phyloP scores from a whole-genome alignment of 2,888 invertebrate genomes.

The Arge pagana region DNA sequence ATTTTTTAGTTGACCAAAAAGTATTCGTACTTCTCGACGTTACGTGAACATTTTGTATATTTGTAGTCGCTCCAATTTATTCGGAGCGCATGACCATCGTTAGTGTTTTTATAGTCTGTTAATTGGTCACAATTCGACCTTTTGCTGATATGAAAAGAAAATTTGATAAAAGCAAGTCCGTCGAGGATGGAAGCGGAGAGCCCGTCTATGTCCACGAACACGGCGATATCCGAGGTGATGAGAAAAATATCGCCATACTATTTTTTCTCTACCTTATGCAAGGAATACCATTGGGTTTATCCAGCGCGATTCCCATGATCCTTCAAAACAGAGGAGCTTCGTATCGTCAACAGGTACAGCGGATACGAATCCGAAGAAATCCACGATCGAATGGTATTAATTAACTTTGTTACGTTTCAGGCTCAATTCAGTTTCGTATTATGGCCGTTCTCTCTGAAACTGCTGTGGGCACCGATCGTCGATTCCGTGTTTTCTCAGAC shows the following conservation, averaged over 20 bases:
- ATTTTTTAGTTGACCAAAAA: no score
- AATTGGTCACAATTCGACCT: neutral
- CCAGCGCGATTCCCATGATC: constrained; percentile 93
- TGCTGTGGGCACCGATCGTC: constrained; percentile 98
- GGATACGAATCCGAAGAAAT: constrained; percentile 1
- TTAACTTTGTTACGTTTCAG: constrained; percentile 63
- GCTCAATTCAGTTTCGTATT: constrained; percentile 91
- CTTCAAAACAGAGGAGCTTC: constrained; percentile 90
- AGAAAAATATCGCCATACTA: constrained; percentile 81
- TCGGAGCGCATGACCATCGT: no score
- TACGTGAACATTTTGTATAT: no score
- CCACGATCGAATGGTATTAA: constrained; percentile 12
- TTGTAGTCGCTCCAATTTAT: no score
- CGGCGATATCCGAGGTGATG: constrained; percentile 66
- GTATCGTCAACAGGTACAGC: constrained; percentile 88
- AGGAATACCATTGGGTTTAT: constrained; percentile 94
- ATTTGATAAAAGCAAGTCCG: constrained; percentile 24
- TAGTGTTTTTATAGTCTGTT: neutral
- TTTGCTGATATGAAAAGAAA: constrained; percentile 38
- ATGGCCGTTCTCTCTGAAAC: constrained; percentile 91
- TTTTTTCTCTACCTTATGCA: constrained; percentile 92
- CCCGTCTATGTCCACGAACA: constrained; percentile 33
- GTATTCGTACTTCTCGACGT: no score
- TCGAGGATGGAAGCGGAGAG: constrained; percentile 19
- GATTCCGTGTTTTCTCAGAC: constrained; percentile 84